Evolutionary conservation across 2,113 vertebrate genomes (phyloP), one percentile per base, ranked within the genome.

Genomic region (human): DNA sequence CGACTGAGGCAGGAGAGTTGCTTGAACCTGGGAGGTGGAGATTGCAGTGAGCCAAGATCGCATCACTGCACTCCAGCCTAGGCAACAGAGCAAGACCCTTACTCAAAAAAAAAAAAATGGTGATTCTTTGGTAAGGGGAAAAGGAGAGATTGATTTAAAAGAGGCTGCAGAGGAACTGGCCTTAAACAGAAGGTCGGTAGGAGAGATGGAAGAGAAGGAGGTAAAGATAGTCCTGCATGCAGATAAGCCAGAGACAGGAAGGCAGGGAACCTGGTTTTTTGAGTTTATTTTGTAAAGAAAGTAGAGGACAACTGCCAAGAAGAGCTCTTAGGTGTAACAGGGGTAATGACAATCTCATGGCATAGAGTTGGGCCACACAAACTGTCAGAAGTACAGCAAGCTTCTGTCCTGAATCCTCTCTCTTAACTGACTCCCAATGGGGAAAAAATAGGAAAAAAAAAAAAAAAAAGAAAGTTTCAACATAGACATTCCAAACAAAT

Each of bases 231-330:
- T 32, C 22, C 64, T 0, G 6, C n/a, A 88, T 48, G 57, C 48
- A 68, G 73, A 76, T 45, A 86, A 43, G 73, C 87, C 48, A 45
- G 0, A 86, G 57, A 43, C 5, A 75, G 55, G 45, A 68, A 80
- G n/a, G 57, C 70, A 68, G 55, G 78, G 78, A 82, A 30, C 6
- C 43, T 22, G 11, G 32, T 7, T 16, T n/a, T 23, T 35, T 23
- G 38, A 43, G 23, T 83, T 48, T 92, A n/a, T 72, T 92, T 79
- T 43, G n/a, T 48, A 79, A 50, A 89, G 40, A 40, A 81, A 88
- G 50, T 12, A 66, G 12, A 38, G 18, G 52, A n/a, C 55, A 59
- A 11, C 16, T 30, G 66, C 73, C 82, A 55, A 80, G 64, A 83
- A 55, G 61, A 91, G 82, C 57, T 55, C 72, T 61, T 6, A n/a